Percentiles rank a stretch among this genome's conserved stretches.
Evolutionary conservation across 2,888 invertebrate genomes (phyloP).

Genomic region (Drosophila mayaguana): DNA sequence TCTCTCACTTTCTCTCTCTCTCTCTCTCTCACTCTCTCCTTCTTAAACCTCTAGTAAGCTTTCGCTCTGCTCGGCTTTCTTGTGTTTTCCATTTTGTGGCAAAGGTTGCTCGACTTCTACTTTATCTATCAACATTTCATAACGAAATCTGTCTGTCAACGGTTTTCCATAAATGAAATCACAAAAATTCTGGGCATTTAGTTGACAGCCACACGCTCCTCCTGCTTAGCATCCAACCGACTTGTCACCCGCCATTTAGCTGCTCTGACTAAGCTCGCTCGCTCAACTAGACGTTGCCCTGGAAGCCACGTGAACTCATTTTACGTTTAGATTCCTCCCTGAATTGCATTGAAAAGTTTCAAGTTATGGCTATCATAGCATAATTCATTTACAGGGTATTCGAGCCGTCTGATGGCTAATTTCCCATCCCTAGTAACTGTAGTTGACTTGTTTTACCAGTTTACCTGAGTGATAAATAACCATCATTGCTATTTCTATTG

Average conservation of each 20-base stretch:
- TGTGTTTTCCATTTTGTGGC: background rate
- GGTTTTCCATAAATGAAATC: slow-evolving; percentile 22
- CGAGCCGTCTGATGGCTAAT: background rate
- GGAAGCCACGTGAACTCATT: too few relatives aligned
- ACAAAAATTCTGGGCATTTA: slow-evolving; percentile 6
- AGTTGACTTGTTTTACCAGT: background rate
- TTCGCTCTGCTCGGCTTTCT: background rate
- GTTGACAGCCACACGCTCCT: slow-evolving; percentile 3
- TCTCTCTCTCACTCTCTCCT: background rate
- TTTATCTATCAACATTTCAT: slow-evolving; percentile 19
- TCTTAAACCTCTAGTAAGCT: background rate
- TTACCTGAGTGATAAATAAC: too few relatives aligned
- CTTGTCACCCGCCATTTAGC: slow-evolving; percentile 37
- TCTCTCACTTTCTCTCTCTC: background rate
- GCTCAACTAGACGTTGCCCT: background rate
- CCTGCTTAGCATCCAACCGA: background rate
- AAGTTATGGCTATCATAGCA: background rate
- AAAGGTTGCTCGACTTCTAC: background rate
- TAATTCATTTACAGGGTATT: background rate
- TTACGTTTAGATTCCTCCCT: too few relatives aligned
- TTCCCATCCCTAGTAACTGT: background rate
- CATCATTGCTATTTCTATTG: too few relatives aligned
- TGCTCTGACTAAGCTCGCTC: background rate
- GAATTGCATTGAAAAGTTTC: too few relatives aligned
- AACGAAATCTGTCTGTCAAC: slow-evolving; percentile 57